Conservation (phyloP, 2,113 vertebrate species). For the Fukomys damarensis region DNA sequence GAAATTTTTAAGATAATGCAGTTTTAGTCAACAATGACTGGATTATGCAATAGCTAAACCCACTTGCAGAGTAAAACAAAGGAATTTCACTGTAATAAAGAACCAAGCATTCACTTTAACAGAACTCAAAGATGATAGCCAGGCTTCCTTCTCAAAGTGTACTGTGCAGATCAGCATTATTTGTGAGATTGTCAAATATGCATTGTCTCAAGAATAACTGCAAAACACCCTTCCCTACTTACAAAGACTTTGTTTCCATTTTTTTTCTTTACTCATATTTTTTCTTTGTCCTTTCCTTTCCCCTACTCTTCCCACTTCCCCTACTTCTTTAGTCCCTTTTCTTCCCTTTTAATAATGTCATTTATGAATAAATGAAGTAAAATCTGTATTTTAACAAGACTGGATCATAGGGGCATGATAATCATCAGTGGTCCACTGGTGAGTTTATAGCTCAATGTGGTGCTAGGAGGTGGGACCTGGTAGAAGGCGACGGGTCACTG, state of each 20-base stretch:
- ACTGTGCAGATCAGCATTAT: not conserved
- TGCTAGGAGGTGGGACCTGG: not conserved
- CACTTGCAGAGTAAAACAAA: not conserved
- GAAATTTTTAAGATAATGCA: not conserved
- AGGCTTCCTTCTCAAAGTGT: not conserved
- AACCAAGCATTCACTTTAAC: not conserved
- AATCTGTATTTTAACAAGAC: not conserved
- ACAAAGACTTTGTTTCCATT: too few species aligned
- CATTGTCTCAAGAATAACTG: not conserved
- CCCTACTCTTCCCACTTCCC: too few species aligned
- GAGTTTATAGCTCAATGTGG: not conserved
- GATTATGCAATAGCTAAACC: not conserved
- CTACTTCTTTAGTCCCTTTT: too few species aligned
- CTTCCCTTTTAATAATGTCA: too few species aligned
- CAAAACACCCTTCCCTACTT: too few species aligned
- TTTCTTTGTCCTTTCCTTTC: too few species aligned
- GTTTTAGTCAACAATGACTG: not conserved
- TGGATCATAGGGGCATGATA: not conserved
- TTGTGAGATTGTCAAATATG: not conserved
- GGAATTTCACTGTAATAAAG: not conserved
- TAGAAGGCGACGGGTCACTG: not conserved
- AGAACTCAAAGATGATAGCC: not conserved
- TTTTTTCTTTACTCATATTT: too few species aligned
- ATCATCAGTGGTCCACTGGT: not conserved
- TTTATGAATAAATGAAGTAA: not conserved